Evolutionary conservation across 1,140 invertebrate species (phyloP), one percentile per base, ranked within the genome.

Genomic region (Drosophila willistoni): DNA sequence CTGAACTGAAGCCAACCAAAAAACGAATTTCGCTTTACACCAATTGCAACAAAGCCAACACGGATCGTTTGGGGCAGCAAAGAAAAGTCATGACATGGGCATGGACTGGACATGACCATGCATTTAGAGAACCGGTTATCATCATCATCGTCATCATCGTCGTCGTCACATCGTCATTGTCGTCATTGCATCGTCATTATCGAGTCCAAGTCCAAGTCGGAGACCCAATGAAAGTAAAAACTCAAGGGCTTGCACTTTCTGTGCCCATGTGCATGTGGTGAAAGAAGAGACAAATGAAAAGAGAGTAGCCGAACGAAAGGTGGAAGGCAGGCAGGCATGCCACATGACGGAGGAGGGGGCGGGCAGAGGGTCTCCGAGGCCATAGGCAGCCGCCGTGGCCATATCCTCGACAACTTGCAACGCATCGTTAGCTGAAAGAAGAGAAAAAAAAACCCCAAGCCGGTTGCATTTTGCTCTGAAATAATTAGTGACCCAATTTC

Each of bases 161-260:
- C 19, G 17, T 10, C 22, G 22, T 25, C 22, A 25, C 44, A 51
- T 51, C 17, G 19, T 22, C 44, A 51, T 47, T 7, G 19, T 22
- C 19, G 19, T 19, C 29, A 29, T 29, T 29, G 29, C 44, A 51
- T 51, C 17, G 19, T 22, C 44, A 51, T 29, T 29, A 29, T 51
- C 44, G 44, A 51, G 14, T 47, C 44, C 44, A 22, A 51, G 17
- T 22, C 44, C 44, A 51, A 22, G 44, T 51, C 44, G 17, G 44
- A 51, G 44, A 36, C 64, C 57, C 69, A 91, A 86, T 79, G 89
- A 91, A 91, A 91, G 89, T 91, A 91, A 91, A 91, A 91, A 91
- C 89, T 91, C 84, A 91, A 91, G 89, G 89, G 89, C 89, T 91
- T 91, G 90, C 89, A 91, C 89, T 91, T 91, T 91, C 78, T 74